phyloP scores from a whole-genome alignment of 1,140 invertebrate genomes.

The Calliphora vicina region DNA sequence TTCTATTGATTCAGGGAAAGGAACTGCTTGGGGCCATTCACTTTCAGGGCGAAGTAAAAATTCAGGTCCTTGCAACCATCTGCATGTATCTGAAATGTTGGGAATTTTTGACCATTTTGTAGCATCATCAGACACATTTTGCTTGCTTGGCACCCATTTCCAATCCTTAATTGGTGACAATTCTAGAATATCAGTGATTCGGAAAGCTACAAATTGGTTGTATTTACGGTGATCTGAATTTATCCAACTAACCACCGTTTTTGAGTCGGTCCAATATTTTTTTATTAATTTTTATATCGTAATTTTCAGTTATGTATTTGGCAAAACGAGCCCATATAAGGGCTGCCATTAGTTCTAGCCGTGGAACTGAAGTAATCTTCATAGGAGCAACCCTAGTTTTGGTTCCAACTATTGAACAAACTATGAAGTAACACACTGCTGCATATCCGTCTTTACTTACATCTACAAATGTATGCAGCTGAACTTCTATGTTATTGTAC shows the following conservation, averaged over 20 bases:
- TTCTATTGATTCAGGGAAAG: background rate
- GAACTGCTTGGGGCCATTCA: background rate
- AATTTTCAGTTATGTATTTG: background rate
- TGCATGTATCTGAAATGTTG: background rate
- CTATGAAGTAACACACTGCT: background rate
- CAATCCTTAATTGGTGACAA: conserved; percentile 44
- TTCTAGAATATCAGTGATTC: conserved; percentile 46
- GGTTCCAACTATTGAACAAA: background rate
- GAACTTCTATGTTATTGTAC: background rate
- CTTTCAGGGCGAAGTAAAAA: background rate
- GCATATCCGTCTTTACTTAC: background rate
- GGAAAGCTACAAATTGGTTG: conserved; percentile 47
- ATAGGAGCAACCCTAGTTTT: conserved; percentile 3
- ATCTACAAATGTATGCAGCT: background rate
- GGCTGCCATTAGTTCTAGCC: background rate
- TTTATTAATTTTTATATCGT: background rate
- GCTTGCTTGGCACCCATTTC: conserved; percentile 35
- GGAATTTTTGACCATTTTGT: conserved; percentile 30
- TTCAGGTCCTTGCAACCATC: background rate
- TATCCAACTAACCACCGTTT: background rate
- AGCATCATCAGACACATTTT: conserved; percentile 53
- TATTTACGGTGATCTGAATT: background rate
- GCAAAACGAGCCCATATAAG: background rate
- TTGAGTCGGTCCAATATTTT: conserved; percentile 17
- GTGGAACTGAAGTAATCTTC: background rate